These are phyloP conservation scores for Gobio occitaniae DNA, from an alignment of 2,797 vertebrate species.

Conservation along the genomic window DNA sequence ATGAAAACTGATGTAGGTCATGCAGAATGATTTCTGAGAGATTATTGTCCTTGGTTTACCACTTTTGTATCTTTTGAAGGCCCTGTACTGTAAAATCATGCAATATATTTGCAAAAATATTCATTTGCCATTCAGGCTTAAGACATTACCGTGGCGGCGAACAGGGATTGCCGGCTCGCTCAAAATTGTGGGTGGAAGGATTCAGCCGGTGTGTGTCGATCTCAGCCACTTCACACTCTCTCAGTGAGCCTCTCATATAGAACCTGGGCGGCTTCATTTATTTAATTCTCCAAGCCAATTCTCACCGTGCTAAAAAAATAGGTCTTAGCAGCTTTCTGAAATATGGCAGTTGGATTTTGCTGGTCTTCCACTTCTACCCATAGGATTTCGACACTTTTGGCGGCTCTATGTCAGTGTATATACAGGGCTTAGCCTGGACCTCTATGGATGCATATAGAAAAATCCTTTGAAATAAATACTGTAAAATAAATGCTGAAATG, in stretches of 20 bases:
- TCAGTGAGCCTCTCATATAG: constrained; percentile 60
- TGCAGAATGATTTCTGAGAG: constrained; percentile 59
- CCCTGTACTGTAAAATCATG: constrained; percentile 79
- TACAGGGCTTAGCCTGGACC: neutral
- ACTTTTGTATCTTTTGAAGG: constrained; percentile 66
- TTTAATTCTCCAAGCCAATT: constrained; percentile 1
- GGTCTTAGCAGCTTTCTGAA: constrained; percentile 2
- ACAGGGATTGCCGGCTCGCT: constrained; percentile 70
- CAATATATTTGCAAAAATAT: constrained; percentile 82
- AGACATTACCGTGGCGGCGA: constrained; percentile 72
- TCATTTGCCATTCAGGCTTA: constrained; percentile 74
- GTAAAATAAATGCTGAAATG: neutral
- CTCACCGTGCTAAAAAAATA: neutral
- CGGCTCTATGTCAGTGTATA: neutral
- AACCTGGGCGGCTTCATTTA: constrained; percentile 10
- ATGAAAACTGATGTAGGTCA: constrained; percentile 68
- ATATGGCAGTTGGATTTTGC: neutral
- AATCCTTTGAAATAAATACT: neutral
- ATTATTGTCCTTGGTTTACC: constrained; percentile 67
- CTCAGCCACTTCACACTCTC: constrained; percentile 67
- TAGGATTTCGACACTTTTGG: neutral
- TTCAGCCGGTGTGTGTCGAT: constrained; percentile 59
- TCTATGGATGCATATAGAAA: neutral
- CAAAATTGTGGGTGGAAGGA: constrained; percentile 69
- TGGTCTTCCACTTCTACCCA: neutral